Base-by-base conservation (phyloP, 2,888 invertebrate genomes). In the Gymnosoma rotundatum region DNA sequence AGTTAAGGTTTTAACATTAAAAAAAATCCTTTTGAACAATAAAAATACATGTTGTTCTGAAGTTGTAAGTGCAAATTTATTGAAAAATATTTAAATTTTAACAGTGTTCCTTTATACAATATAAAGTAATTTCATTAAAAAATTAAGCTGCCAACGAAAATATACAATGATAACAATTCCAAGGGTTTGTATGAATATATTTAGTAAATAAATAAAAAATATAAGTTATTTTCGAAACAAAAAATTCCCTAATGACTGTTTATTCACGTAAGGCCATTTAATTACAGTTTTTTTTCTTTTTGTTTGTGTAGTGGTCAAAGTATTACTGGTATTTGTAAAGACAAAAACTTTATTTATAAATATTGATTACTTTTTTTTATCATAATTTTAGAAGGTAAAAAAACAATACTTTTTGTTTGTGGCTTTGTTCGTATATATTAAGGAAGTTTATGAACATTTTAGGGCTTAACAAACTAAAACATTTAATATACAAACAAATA, bases 241-340 rank as follows among this genome's bases (percentile, higher is more conserved):
- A 74, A 78, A 74, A 61, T 74, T 81, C 81, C 81, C 73, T 81
- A 81, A 84, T 80, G 78, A 70, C 74, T 74, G 63, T 81, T 84
- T 50, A 38, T 70, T 64, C 58, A 72, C 20, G 58, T 72, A 84
- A 84, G 81, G 74, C 78, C 60, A 74, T 73, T 70, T 69, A 42
- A 67, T 76, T 74, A 48, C 75, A 48, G 67, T 75, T 76, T 54
- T 63, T n/a, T 3, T 52, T 52, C 2, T 52, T 25, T 12, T 50
- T 38, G 9, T 67, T 45, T 38, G 4, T 38, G 32, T 5, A n/a
- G 18, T 64, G 60, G 21, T 16, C 18, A 32, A 45, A 52, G 56
- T 64, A 54, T 63, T 80, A 25, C 36, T 32, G 1, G 20, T 32
- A 45, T 45, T 45, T 67, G 12, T 79, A 1, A 32, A 32, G 32